Conservation (phyloP, 2,888 invertebrate species). For the Anthophora plumipes region DNA sequence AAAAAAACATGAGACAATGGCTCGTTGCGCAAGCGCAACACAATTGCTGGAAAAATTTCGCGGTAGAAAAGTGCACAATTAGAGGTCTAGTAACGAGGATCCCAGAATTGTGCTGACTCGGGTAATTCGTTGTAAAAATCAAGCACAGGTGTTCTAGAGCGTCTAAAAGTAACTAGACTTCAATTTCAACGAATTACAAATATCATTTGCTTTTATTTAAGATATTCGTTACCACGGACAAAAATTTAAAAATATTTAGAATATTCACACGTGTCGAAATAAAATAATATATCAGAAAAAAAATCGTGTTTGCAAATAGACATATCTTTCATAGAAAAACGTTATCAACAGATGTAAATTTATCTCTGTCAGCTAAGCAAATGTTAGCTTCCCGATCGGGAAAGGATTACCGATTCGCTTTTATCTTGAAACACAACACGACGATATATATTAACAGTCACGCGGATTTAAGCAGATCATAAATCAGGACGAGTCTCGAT, state of each 20-base stretch:
- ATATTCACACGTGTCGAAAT: too few species aligned
- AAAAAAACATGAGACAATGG: conserved; percentile 52
- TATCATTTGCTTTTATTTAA: too few species aligned
- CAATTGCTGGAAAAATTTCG: conserved; percentile 64
- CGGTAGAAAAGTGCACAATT: conserved; percentile 43
- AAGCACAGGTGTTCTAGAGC: conserved; percentile 22
- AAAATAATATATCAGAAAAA: too few species aligned
- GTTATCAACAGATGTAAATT: conserved; percentile 11
- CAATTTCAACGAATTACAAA: not conserved
- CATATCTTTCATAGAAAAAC: not conserved
- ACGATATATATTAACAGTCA: not conserved
- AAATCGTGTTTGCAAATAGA: too few species aligned
- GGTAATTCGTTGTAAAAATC: conserved; percentile 47
- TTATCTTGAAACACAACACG: not conserved
- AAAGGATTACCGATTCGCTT: conserved; percentile 2
- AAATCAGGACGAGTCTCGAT: not conserved
- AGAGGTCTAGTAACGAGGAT: conserved; percentile 49
- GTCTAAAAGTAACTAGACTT: not conserved
- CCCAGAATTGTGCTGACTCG: conserved; percentile 66
- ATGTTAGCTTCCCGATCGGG: not conserved
- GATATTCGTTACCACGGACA: not conserved
- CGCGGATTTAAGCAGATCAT: not conserved
- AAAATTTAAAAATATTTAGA: too few species aligned
- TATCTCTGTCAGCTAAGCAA: conserved; percentile 2
- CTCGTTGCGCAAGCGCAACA: conserved; percentile 60